These are phyloP conservation scores for Carassius auratus DNA, from an alignment of 2,113 vertebrate genomes.

Conservation along the genomic window DNA sequence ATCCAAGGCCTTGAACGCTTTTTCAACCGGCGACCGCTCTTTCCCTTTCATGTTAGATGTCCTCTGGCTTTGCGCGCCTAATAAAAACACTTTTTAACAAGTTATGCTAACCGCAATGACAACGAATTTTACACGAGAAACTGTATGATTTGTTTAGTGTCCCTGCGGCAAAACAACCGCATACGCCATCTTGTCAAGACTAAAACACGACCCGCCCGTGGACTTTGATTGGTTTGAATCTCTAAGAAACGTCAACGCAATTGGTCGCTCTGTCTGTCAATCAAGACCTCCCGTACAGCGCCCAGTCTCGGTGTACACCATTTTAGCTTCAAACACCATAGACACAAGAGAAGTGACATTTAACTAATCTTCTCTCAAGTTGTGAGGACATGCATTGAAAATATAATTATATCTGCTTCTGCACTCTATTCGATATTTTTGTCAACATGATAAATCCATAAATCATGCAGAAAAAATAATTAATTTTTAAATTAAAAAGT, in stretches of 20 bases:
- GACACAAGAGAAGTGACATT: neutral
- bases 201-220: slow-evolving; percentile 61
- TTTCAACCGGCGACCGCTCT: slow-evolving; percentile 93
- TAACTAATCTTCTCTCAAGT: neutral
- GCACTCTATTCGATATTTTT: no score
- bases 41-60: slow-evolving; percentile 88
- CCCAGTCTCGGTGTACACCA: slow-evolving; percentile 17
- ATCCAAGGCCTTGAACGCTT: slow-evolving; percentile 90
- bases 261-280: slow-evolving; percentile 56
- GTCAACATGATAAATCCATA: neutral
- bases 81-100: slow-evolving; percentile 33
- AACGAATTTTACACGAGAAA: slow-evolving; percentile 31
- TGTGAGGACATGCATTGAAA: neutral
- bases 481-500: neutral
- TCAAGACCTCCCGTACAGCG: slow-evolving; percentile 24
- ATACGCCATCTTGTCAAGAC: slow-evolving; percentile 80
- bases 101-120: neutral
- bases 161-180: slow-evolving; percentile 77
- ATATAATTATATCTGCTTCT: neutral
- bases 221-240: slow-evolving; percentile 66
- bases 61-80: slow-evolving; percentile 48
- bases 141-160: slow-evolving; percentile 61
- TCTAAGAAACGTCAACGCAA: slow-evolving; percentile 55
- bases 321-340: slow-evolving; percentile 7
- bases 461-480: neutral